These are phyloP conservation scores for Herpetotheres cachinnans DNA, from an alignment of 2,113 vertebrate species.

Conservation along the genomic window DNA sequence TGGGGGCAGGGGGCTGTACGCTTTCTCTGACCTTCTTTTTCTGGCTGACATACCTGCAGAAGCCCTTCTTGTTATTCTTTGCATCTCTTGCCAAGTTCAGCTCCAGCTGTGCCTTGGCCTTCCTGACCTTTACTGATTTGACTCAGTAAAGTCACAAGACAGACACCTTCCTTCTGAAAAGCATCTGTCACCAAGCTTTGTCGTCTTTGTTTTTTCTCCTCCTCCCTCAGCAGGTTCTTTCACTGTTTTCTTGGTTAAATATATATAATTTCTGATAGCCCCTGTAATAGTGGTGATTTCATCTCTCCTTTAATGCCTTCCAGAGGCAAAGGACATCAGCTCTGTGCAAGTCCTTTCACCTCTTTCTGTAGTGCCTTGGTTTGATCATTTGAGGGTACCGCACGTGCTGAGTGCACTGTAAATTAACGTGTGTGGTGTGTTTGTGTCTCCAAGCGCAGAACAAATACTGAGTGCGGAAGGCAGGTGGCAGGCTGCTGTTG, in stretches of 20 bases:
- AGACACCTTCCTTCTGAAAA: not conserved
- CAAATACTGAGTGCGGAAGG: not conserved
- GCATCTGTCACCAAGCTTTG: not conserved
- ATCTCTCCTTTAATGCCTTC: not conserved
- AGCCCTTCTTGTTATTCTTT: not conserved
- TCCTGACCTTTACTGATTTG: not conserved
- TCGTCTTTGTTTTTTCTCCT: not conserved
- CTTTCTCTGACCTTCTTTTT: not conserved
- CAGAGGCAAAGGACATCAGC: not conserved
- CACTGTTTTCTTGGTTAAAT: not conserved
- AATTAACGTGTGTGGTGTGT: not conserved
- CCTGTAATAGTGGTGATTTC: not conserved
- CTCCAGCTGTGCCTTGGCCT: not conserved
- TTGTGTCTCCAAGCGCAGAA: not conserved
- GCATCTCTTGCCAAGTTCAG: not conserved
- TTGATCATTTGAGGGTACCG: not conserved
- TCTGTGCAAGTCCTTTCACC: not conserved
- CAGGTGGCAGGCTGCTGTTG: conserved; percentile 10
- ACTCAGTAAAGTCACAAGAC: not conserved
- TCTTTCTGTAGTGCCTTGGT: not conserved
- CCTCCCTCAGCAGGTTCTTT: not conserved
- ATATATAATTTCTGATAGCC: not conserved
- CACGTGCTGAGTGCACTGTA: not conserved
- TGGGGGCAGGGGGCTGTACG: no score
- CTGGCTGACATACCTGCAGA: not conserved